A percentile compares a stretch with the other conserved stretches of the same genome.
Evolutionary conservation across 2,797 vertebrate species (phyloP).

Genomic region (Rhabdomys pumilio): DNA sequence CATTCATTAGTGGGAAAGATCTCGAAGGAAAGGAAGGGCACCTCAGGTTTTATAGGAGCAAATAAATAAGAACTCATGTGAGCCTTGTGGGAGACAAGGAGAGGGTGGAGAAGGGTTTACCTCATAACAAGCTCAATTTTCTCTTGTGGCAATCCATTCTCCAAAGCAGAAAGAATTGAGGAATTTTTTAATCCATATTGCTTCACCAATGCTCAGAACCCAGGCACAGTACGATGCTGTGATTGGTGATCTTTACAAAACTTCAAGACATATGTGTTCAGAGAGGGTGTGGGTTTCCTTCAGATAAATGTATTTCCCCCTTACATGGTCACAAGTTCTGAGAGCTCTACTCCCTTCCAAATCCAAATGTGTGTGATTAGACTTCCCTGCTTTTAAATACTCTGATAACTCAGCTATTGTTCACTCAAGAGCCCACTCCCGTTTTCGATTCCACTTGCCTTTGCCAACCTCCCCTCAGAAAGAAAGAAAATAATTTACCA

Average conservation of each 20-base stretch:
- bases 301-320: not conserved
- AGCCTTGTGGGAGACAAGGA: not conserved
- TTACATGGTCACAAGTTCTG: not conserved
- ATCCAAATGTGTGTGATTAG: not conserved
- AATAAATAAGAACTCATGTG: not conserved
- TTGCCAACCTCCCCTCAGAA: slow-evolving; percentile 29
- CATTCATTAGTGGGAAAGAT: not conserved
- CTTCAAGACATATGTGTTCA: not conserved
- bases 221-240: not conserved
- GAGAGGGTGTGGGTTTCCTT: not conserved
- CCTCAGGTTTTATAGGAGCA: not conserved
- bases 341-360: not conserved
- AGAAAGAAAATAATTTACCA: slow-evolving; percentile 53
- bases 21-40: not conserved
- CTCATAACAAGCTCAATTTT: not conserved
- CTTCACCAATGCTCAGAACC: not conserved
- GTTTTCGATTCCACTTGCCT: slow-evolving; percentile 8
- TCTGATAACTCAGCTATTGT: not conserved
- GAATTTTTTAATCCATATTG: not conserved
- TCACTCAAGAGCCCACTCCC: not conserved
- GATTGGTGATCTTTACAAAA: not conserved
- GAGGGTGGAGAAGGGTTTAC: not conserved
- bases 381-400: not conserved
- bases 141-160: slow-evolving; percentile 13
- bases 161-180: not conserved